Evolutionary conservation across 2,888 invertebrate species (phyloP), one percentile per base, ranked within the genome.

Genomic region (Cephus nigrinus): DNA sequence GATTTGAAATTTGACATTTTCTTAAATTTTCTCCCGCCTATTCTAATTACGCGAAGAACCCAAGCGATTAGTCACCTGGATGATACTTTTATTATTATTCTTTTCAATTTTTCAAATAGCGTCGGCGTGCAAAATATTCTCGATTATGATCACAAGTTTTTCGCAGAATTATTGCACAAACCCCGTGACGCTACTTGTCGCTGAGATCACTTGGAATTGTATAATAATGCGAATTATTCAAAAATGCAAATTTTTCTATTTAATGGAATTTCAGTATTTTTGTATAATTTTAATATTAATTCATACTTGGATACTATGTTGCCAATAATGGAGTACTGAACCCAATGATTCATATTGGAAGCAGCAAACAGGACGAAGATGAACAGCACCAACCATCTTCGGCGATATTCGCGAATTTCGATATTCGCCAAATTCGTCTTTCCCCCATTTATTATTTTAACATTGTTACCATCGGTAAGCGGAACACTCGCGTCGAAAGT

Each of bases 271-370:
- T 0, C 1, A 0, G 0, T 55, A 23, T 55, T 55, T 55, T 55
- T 23, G 0, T 23, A 23, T 23, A 55, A 23, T 55, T 78, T 82
- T 68, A 93, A 87, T 32, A 93, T 90, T 32, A 15, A 81, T 92
- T 91, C 68, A 90, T 90, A 90, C 77, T 89, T 91, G 5, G 82
- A 83, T 36, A 94, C 87, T 11, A 93, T 90, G 82, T 93, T 92
- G 69, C 92, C 92, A 82, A 94, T 94, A 81, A 94, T 94, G 80
- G 93, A 92, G 83, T 94, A 93, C 86, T 94, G 93, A 77, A 94
- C 94, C 94, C 94, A 95, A 85, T 95, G 94, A 79, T 94, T 93
- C 83, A 93, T 93, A 83, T 93, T 94, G 73, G 92, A 91, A 82
- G 93, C 90, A 2, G 93, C 93, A 79, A 92, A 92, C 5, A 91